A percentile compares a stretch with the other conserved stretches of the same genome.
These are phyloP conservation scores for Gadopsis marmoratus DNA, from an alignment of 2,797 vertebrate species.

Conservation along the genomic window DNA sequence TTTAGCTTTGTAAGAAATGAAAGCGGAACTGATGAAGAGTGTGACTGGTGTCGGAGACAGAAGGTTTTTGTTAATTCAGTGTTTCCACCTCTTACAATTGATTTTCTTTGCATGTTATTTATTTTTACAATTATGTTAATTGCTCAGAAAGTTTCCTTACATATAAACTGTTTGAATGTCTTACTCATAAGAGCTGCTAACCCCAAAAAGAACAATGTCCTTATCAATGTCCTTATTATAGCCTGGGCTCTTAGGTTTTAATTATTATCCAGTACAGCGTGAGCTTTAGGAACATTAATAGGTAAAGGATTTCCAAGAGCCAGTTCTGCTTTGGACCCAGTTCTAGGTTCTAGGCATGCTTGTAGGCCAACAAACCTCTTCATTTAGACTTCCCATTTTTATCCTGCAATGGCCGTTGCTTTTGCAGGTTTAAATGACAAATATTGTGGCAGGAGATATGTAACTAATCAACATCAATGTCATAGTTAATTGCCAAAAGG, in stretches of 20 bases:
- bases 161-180: not conserved
- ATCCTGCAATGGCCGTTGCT: not conserved
- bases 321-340: not conserved
- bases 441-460: not conserved
- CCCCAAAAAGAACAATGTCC: not conserved
- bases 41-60: not conserved
- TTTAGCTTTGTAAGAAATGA: slow-evolving; percentile 5
- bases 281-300: not conserved
- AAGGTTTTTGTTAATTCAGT: not conserved
- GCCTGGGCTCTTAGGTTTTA: not conserved
- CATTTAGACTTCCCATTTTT: not conserved
- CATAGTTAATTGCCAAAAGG: not conserved
- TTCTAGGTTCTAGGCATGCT: not conserved
- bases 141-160: not conserved
- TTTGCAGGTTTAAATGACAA: not conserved
- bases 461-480: not conserved
- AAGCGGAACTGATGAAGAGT: not conserved
- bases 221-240: not conserved
- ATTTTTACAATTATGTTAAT: not conserved
- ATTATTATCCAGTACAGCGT: not conserved
- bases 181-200: not conserved
- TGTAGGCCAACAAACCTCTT: not conserved
- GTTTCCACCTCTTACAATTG: not conserved
- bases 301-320: not conserved
- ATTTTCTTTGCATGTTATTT: not conserved